These are phyloP conservation scores for Etheostoma cragini DNA, from an alignment of 2,113 vertebrate species.

Conservation along the genomic window DNA sequence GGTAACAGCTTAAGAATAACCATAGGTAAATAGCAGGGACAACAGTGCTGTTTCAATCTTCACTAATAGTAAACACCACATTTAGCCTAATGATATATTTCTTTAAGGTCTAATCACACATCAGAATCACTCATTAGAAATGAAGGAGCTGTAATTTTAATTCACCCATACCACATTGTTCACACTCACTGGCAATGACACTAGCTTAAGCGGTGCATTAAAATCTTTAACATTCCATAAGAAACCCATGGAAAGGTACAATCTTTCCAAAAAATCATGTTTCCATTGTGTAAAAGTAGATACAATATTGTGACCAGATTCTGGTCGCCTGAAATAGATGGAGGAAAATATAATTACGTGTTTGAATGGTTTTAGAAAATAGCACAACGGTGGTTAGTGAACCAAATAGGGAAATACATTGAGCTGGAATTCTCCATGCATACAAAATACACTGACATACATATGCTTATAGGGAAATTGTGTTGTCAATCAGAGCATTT, in stretches of 20 bases:
- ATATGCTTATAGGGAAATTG: slow-evolving; percentile 41
- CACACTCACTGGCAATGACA: slow-evolving; percentile 40
- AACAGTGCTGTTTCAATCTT: slow-evolving; percentile 43
- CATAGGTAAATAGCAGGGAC: slow-evolving; percentile 41
- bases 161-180: slow-evolving; percentile 37
- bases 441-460: slow-evolving; percentile 55
- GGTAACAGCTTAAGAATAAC: slow-evolving; percentile 70
- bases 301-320: slow-evolving; percentile 64
- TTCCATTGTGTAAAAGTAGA: slow-evolving; percentile 47
- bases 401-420: slow-evolving; percentile 15
- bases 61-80: slow-evolving; percentile 44
- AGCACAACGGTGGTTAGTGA: slow-evolving; percentile 25
- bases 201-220: slow-evolving; percentile 45
- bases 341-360: slow-evolving; percentile 16
- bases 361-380: slow-evolving; percentile 31
- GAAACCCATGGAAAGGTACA: slow-evolving; percentile 61
- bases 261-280: slow-evolving; percentile 57
- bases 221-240: slow-evolving; percentile 61
- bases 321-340: slow-evolving; percentile 50
- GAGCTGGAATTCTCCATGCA: slow-evolving; percentile 33
- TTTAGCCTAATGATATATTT: slow-evolving; percentile 43
- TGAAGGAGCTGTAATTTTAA: slow-evolving; percentile 35
- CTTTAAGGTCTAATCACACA: slow-evolving; percentile 48
- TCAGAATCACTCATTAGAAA: slow-evolving; percentile 51
- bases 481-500: slow-evolving; percentile 28